Base-by-base conservation (phyloP, 2,888 invertebrate species). In the Polydrusus cervinus region DNA sequence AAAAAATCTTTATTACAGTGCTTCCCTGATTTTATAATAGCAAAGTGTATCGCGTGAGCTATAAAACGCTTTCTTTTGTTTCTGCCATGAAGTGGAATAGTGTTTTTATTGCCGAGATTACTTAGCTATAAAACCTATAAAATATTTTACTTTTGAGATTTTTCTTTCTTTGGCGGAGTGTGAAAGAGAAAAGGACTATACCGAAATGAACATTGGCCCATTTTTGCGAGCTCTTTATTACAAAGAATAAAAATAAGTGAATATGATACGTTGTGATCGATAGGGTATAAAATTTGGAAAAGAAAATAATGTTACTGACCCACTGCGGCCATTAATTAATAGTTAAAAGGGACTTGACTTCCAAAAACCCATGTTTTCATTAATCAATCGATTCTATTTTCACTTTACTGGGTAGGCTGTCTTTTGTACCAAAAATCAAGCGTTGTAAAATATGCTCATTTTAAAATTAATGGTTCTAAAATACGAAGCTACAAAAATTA, bases 81-180 rank as follows among this genome's bases (percentile, higher is more conserved):
- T 38, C 51, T 16, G 57, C 57, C 38, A 34, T 60, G 65, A 65
- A 38, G 65, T 65, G 25, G 49, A 65, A 65, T 65, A 49, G 65
- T 65, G 49, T 51, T 65, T 65, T 65, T 65, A 65, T 65, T 65
- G 65, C 34, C 34, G 25, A 49, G 34, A 65, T 65, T 65, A 65
- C 49, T 65, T 49, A 16, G 16, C 34, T 14, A 47, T 65, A 34
- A 65, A 65, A 65, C 30, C 14, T 14, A 65, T 65, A 34, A 65
- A 47, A 65, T 16, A 65, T 65, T 49, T 34, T 10, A 34, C 45
- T 65, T 49, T 9, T 34, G 25, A 20, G 64, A 38, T 65, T 65
- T 49, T 65, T 49, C 18, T n/a, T 65, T 49, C 11, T 14, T 13
- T 16, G 34, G 47, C 7, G 8, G 38, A 16, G 38, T 13, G 20